Evolutionary conservation across 2,888 invertebrate species (phyloP).

Genomic region (Coenonympha glycerion): DNA sequence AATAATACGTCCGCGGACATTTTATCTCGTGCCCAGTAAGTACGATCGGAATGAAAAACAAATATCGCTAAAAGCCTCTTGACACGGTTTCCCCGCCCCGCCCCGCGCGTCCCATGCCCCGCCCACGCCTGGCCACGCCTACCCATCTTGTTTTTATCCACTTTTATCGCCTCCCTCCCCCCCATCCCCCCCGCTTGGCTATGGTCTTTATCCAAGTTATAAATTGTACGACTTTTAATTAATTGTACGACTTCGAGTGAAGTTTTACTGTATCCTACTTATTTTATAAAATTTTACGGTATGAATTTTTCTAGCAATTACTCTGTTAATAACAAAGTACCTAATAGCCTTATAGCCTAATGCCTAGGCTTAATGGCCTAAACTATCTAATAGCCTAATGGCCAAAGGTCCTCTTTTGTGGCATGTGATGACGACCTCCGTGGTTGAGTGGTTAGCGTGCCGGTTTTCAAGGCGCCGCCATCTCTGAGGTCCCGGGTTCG

Average conservation of each 20-base stretch:
- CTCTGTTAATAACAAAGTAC: no score
- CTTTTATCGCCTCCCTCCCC: conserved; percentile 9
- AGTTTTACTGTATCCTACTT: no score
- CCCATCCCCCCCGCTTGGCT: neutral
- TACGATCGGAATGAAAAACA: conserved; percentile 22
- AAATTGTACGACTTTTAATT: neutral
- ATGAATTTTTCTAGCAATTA: no score
- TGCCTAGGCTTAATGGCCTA: no score
- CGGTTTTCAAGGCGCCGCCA: no score
- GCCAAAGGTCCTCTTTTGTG: no score
- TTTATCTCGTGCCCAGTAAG: conserved; percentile 18
- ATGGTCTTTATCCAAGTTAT: neutral
- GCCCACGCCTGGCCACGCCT: conserved; percentile 29
- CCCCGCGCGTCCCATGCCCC: conserved; percentile 41
- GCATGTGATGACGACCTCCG: no score
- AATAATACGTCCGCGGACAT: conserved; percentile 16
- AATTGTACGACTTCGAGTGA: neutral
- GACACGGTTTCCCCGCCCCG: conserved; percentile 52
- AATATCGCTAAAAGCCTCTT: conserved; percentile 36
- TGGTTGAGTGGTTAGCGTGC: no score
- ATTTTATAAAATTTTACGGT: no score
- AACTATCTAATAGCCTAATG: no score
- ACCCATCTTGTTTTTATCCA: conserved; percentile 24
- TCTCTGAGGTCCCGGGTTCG: no score
- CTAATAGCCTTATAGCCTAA: no score